A percentile compares a stretch with the other conserved stretches of the same genome.
Conservation (phyloP, 1,140 invertebrate species). For the Microvelia longipes region DNA sequence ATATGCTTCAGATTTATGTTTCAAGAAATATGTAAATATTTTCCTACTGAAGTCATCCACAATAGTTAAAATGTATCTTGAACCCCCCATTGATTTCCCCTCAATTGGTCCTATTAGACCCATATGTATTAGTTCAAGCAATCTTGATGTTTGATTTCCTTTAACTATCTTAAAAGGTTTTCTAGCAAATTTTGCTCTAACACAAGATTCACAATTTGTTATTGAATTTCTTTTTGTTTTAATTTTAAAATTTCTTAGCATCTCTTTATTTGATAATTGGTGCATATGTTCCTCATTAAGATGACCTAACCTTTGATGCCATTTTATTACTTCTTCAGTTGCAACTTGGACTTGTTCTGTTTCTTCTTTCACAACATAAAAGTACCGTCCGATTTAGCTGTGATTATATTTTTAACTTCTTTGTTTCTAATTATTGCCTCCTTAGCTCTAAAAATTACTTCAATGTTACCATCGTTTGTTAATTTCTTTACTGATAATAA, state of each 20-base stretch:
- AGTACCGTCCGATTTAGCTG: not conserved
- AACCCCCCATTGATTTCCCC: not conserved
- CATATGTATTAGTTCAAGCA: not conserved
- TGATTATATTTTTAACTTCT: not conserved
- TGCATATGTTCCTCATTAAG: not conserved
- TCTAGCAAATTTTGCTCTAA: not conserved
- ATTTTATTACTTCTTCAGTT: not conserved
- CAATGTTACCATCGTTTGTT: not conserved
- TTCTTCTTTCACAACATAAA: not conserved
- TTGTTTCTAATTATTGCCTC: not conserved
- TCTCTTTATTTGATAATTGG: not conserved
- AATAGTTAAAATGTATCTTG: slow-evolving; percentile 27
- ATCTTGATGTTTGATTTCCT: not conserved
- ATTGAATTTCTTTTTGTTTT: not conserved
- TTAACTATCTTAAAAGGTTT: not conserved
- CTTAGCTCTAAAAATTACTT: not conserved
- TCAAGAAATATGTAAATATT: not conserved
- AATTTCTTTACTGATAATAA: not conserved
- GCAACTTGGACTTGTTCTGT: not conserved
- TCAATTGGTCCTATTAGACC: not conserved
- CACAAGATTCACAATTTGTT: not conserved
- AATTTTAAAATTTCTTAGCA: not conserved
- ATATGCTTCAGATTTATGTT: slow-evolving; percentile 25
- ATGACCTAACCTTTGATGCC: not conserved
- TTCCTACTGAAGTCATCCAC: slow-evolving; percentile 29